Evolutionary conservation across 2,797 vertebrate genomes (phyloP).

Genomic region (Coregonus ussuriensis): DNA sequence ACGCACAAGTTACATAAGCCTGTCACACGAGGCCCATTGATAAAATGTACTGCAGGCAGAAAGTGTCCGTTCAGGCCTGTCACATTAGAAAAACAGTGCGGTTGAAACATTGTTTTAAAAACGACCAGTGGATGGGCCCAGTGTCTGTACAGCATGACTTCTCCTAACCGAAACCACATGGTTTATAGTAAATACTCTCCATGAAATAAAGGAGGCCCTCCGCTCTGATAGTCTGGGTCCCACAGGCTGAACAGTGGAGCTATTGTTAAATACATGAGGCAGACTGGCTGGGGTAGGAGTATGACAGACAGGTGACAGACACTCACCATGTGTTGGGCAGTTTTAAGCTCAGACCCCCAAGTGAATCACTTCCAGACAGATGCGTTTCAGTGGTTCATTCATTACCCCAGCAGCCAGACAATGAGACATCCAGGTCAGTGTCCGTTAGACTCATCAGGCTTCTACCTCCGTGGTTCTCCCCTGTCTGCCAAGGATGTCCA

Average conservation of each 20-base stretch:
- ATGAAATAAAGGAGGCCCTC: conserved; percentile 10
- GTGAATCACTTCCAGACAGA: conserved; percentile 68
- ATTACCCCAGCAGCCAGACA: conserved; percentile 27
- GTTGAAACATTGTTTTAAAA: conserved; percentile 24
- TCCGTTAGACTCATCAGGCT: conserved; percentile 39
- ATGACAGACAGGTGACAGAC: conserved; percentile 72
- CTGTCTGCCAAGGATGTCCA: neutral
- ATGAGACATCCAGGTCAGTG: conserved; percentile 28
- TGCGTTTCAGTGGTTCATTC: conserved; percentile 30
- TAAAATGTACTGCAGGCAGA: conserved; percentile 9
- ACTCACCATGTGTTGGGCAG: conserved; percentile 74
- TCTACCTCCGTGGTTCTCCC: neutral
- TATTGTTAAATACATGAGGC: conserved; percentile 43
- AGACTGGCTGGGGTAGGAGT: conserved; percentile 8
- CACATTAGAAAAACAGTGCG: neutral
- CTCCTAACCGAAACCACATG: neutral
- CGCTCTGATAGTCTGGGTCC: conserved; percentile 10
- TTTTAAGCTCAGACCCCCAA: conserved; percentile 68
- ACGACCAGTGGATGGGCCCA: neutral
- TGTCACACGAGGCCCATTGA: conserved; percentile 26
- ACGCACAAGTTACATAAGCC: conserved; percentile 24
- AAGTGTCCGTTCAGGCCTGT: neutral
- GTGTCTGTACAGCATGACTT: conserved; percentile 1
- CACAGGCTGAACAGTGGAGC: conserved; percentile 14
- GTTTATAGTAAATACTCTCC: neutral